Base-by-base conservation (phyloP, 2,113 vertebrate genomes). In the Phasianus colchicus region DNA sequence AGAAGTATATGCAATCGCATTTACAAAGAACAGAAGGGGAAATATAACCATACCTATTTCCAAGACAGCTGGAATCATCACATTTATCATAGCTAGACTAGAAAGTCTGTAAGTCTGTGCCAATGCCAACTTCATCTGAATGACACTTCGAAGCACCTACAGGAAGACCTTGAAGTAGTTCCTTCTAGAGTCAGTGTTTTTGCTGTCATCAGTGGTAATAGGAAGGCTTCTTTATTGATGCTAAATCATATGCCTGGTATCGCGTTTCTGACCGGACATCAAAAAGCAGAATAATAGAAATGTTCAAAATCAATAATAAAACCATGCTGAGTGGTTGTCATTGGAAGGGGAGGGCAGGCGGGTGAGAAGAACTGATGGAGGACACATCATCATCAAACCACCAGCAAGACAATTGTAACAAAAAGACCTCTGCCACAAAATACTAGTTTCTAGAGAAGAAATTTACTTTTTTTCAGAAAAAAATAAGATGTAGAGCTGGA, bases 231-330 rank as follows among this genome's bases (percentile, higher is more conserved):
- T 90, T 92, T 86, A 95, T 88, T 87, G 43, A 86, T 71, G n/a
- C 16, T 90, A 83, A 67, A 94, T 89, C 66, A 93, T 61, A 73
- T 52, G 66, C 66, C 78, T 84, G 75, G 69, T 92, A 88, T 79
- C 83, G 47, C 66, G 74, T 90, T 95, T 96, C 95, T 91, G 88
- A 95, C 76, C 74, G 79, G 86, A 86, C 83, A 95, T 90, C 86
- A 92, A 92, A 86, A 85, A 86, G 95, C 95, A 95, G 84, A 91
- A 84, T 90, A 96, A 95, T 52, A 76, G 88, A 70, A 93, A 40
- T 86, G 54, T 20, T 93, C 57, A 89, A 97, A 92, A 86, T 73
- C 7, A 95, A 13, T 54, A 85, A 94, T 90, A 92, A 93, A 96
- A 96, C 80, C 71, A 89, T 69, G 27, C 27, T 76, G 32, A 47